Conservation (phyloP, 30 jellyfish, hydroid and myxozoan genomes). For the Cassiopea andromeda region DNA sequence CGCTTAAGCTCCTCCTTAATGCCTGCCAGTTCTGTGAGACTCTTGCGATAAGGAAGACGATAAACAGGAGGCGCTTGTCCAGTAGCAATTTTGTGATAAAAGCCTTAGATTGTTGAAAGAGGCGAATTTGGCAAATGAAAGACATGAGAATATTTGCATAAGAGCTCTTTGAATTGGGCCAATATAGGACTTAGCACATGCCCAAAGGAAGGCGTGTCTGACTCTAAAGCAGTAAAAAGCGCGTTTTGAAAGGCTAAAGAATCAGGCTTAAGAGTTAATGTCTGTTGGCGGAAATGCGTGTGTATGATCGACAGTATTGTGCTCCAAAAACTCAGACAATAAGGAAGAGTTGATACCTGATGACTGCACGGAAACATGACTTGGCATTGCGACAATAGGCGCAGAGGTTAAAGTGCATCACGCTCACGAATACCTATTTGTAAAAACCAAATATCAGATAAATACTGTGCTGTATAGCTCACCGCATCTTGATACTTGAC, state of each 20-base stretch:
- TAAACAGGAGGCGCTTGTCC: constrained; percentile 57
- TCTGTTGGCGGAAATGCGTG: constrained; percentile 30
- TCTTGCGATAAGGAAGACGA: constrained; percentile 51
- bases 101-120: constrained; percentile 39
- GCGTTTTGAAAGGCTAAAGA: neutral
- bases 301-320: neutral
- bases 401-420: neutral
- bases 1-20: constrained; percentile 47
- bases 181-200: constrained; percentile 27
- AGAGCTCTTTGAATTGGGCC: neutral
- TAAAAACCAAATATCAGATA: neutral
- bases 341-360: neutral
- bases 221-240: constrained; percentile 29
- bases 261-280: neutral
- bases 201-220: constrained; percentile 32
- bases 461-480: neutral
- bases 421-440: neutral
- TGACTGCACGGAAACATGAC: neutral
- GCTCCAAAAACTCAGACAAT: constrained; percentile 6
- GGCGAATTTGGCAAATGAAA: constrained; percentile 57
- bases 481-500: neutral
- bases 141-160: constrained; percentile 31
- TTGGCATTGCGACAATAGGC: neutral
- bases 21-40: constrained; percentile 61
- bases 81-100: constrained; percentile 25